These are phyloP conservation scores for Elephantulus edwardii DNA, from an alignment of 2,113 vertebrate species.

Conservation along the genomic window DNA sequence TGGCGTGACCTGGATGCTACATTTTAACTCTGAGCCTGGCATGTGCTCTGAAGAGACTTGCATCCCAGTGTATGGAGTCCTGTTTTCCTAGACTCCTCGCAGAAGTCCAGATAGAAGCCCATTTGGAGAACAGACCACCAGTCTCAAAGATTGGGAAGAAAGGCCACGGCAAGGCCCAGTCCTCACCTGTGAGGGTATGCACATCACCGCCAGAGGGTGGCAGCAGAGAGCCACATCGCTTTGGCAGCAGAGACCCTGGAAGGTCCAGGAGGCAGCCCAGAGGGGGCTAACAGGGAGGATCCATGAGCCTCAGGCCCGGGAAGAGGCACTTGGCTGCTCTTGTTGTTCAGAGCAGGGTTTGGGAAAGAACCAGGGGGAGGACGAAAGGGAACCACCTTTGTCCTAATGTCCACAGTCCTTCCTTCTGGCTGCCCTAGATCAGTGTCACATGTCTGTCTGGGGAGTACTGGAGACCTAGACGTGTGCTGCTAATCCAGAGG, in stretches of 20 bases:
- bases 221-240: constrained; percentile 49
- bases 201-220: not conserved
- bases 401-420: not conserved
- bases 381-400: not conserved
- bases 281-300: not conserved
- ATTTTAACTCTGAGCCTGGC: not conserved
- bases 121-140: not conserved
- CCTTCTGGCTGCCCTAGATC: not conserved
- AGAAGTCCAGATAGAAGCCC: not conserved
- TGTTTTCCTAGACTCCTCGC: not conserved
- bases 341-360: not conserved
- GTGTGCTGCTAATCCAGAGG: too few relatives aligned
- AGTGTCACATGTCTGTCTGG: too few relatives aligned
- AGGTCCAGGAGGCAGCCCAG: not conserved
- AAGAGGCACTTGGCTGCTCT: not conserved
- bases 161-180: not conserved
- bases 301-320: not conserved
- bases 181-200: not conserved
- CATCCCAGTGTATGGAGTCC: constrained; percentile 37
- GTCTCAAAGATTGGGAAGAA: not conserved
- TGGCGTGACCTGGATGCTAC: not conserved
- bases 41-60: not conserved
- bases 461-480: too few relatives aligned
- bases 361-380: too few relatives aligned
- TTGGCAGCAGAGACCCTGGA: not conserved